Conservation (phyloP, 2,888 invertebrate genomes). For the Tryphoninae sp. region DNA sequence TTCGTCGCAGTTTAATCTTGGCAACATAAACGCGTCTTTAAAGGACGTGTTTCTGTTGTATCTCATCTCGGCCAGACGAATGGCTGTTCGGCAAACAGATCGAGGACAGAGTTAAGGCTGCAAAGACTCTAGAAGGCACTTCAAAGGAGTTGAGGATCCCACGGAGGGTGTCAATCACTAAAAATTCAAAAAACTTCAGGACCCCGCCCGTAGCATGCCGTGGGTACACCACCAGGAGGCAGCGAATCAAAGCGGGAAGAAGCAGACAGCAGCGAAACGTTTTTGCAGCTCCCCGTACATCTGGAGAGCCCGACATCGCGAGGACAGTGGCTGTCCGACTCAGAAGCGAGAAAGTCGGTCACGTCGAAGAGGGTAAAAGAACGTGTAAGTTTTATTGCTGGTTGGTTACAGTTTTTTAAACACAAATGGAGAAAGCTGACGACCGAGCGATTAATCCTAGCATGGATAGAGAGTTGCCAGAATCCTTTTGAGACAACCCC, state of each 20-base stretch:
- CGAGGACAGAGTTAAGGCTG: no score
- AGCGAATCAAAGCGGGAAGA: constrained; percentile 26
- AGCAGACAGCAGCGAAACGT: not conserved
- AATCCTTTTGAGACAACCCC: constrained; percentile 47
- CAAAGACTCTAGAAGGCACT: no score
- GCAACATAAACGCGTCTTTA: constrained; percentile 37
- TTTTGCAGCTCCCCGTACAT: constrained; percentile 5
- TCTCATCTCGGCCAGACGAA: no score
- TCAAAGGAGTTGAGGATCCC: no score
- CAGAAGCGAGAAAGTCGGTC: constrained; percentile 32
- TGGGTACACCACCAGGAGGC: constrained; percentile 1
- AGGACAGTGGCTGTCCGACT: constrained; percentile 5
- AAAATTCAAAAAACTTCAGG: constrained; percentile 54
- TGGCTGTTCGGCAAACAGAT: no score
- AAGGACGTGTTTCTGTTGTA: not conserved
- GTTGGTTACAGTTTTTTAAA: constrained; percentile 46
- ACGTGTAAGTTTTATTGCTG: constrained; percentile 52
- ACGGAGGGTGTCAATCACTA: not conserved
- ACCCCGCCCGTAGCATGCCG: constrained; percentile 38
- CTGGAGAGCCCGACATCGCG: constrained; percentile 3
- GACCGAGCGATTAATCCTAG: constrained; percentile 34
- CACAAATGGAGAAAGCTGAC: constrained; percentile 40
- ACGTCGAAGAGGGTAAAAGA: constrained; percentile 30
- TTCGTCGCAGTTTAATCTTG: constrained; percentile 45
- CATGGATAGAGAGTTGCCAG: constrained; percentile 21